Base-by-base conservation (phyloP, 2,113 vertebrate species). In the Epinephelus fuscoguttatus region DNA sequence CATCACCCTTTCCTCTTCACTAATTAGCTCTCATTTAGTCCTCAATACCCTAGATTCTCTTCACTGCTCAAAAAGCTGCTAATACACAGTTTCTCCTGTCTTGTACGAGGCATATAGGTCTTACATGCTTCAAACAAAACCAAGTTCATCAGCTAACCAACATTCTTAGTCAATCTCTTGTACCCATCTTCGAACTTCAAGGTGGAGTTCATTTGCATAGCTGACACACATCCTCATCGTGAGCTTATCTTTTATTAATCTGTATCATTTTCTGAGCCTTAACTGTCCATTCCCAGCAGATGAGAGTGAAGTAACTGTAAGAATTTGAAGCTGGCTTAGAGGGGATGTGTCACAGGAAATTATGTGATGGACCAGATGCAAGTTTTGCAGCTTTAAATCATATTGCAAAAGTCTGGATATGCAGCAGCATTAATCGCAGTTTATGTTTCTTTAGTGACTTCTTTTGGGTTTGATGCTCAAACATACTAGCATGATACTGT, bases 1-100 rank as follows among this genome's bases (percentile, higher is more conserved):
- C 79, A 81, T 75, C 75, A 78, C 75, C 80, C 57, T 75, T 80
- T 80, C 61, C 21, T 71, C 75, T 61, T 30, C 66, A 21, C 71
- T 80, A 82, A 88, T 90, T 81, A 83, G 66, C 74, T 80, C 66
- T 82, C 67, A 84, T 84, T 84, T 71, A 81, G 62, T 80, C 33
- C 70, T 88, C 81, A 84, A 78, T 88, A 80, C 60, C 52, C 68
- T 53, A 11, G 68, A 86, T 82, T 88, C 52, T 47, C 71, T 59
- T 82, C 57, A 55, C 9, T 21, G 33, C 70, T 73, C 42, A 61
- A 53, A 74, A 80, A 80, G 27, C 50, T 66, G 55, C 71, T 71
- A 47, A 70, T 45, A 50, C 68, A 63, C 25, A 23, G n/a, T 73
- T 42, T 5, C 45, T 50, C 23, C 14, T 42, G 59, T 53, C 61